Conservation (phyloP, 1,140 invertebrate species). For the Zaprionus taronus region DNA sequence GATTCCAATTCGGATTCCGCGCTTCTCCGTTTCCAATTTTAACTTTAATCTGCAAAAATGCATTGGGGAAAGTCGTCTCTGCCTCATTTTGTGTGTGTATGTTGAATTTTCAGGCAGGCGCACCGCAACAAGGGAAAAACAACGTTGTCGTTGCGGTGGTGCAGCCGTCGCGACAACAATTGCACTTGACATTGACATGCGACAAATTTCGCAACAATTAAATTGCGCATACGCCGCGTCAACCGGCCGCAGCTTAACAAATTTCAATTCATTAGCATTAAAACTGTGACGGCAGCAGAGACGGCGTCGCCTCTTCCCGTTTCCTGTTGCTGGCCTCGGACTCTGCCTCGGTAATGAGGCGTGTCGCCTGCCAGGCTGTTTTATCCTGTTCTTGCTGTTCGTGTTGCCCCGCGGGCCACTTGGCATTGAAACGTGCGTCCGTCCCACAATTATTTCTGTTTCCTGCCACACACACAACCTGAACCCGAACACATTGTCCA, state of each 20-base stretch:
- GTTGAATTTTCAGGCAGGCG: constrained; percentile 33
- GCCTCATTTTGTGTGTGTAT: constrained; percentile 42
- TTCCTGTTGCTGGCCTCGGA: neutral
- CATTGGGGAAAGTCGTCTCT: neutral
- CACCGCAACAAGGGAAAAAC: constrained; percentile 16
- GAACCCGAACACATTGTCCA: constrained; percentile 39
- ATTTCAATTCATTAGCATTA: constrained; percentile 82
- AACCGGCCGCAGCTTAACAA: constrained; percentile 24
- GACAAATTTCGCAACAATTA: constrained; percentile 60
- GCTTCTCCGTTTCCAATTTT: constrained; percentile 6
- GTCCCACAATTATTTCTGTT: constrained; percentile 43
- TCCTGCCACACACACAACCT: constrained; percentile 16
- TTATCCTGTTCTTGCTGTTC: neutral
- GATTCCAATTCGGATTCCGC: neutral
- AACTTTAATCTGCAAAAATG: constrained; percentile 28
- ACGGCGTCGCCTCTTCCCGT: constrained; percentile 1
- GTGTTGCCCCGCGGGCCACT: constrained; percentile 55
- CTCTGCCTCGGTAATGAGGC: constrained; percentile 35
- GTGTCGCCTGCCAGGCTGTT: constrained; percentile 28
- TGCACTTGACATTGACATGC: constrained; percentile 72
- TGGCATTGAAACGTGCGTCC: constrained; percentile 48
- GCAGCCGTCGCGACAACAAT: constrained; percentile 52
- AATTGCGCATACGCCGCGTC: constrained; percentile 67
- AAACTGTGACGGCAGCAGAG: constrained; percentile 17
- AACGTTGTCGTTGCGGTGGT: constrained; percentile 13